Evolutionary conservation across 64 coral and sea anemone genomes (phyloP), one percentile per base, ranked within the genome.

Genomic region (Platygyra sinensis): DNA sequence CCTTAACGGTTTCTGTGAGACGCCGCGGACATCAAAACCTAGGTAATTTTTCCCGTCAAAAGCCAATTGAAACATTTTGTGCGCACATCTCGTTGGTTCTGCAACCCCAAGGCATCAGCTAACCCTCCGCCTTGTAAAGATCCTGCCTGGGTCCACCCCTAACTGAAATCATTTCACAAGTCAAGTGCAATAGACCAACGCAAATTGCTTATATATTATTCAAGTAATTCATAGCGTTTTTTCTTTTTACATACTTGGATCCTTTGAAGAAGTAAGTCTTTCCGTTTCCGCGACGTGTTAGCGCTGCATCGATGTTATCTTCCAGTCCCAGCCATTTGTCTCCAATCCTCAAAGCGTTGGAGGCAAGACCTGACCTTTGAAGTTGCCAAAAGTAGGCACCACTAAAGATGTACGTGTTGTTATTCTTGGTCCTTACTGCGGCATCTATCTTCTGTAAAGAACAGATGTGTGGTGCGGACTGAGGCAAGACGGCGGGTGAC

Each of bases 311-410:
- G 15, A 95, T 87, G 54, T 94, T 80, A 77, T 74, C 77, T 73
- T 95, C 89, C 22, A 95, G 82, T 19, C 76, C 85, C 51, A 67
- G 75, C 89, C 89, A 95, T 52, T 65, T 87, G 0, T 83, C 86
- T 0, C 59, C 33, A 46, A 95, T 95, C 78, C 81, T 95, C 10
- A 95, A 50, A 17, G 86, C 89, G 8, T 15, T 73, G 2, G 93
- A 87, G 0, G 83, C 12, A 46, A 46, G 42, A 6, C 93, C 93
- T 31, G 25, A 32, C 0, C 80, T 84, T 8, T 31, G 71, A 76
- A 95, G 91, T 1, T 83, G 83, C 93, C 93, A 95, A 72, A 95
- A 95, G 54, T 91, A 95, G 28, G 87, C 83, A 19, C 93, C 93
- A 12, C 82, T 95, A 33, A 95, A 95, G 10, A 84, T 80, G 11